Base-by-base conservation (phyloP, 2,888 invertebrate genomes). In the Eurytoma adleriae region DNA sequence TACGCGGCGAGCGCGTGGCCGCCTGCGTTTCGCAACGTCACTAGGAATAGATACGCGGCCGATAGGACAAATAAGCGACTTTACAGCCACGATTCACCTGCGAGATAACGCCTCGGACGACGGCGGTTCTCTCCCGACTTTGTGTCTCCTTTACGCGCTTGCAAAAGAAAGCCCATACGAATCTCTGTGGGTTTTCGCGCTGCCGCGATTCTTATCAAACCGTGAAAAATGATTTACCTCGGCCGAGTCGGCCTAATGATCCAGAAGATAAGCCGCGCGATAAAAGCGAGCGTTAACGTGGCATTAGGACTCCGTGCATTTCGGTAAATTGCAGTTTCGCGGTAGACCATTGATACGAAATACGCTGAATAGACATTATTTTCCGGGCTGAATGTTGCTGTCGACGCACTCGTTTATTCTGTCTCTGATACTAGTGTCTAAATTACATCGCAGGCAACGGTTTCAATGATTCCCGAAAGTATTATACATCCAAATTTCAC, bases 31-130 rank as follows among this genome's bases (percentile, higher is more conserved):
- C 79, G 82, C 70, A 82, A 81, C 64, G 18, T 24, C 14, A 14
- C 4, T n/a, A n/a, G 50, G 54, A 59, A 77, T 50, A 82, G 79
- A 82, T 79, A 70, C 72, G 50, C 70, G 48, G 10, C 20, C 68
- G 72, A 79, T 79, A 78, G 67, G 72, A 76, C 76, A 76, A 81
- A 79, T 74, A 70, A 70, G 73, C 56, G 72, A 73, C 67, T 80
- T 76, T 69, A 64, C 18, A 64, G 76, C 73, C 40, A n/a, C 69
- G 78, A 81, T 81, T 73, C 80, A 67, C 73, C 69, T 61, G 64
- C 50, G 68, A 72, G 76, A 77, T 78, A 77, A 73, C 24, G 40
- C 16, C 2, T 30, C 10, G n/a, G 30, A 50, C 30, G 59, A 50
- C 0, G n/a, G 27, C 64, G n/a, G 30, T 18, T 68, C 3, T 48